Evolutionary conservation across 1,140 invertebrate species (phyloP).

Genomic region (Antheraea mylitta): DNA sequence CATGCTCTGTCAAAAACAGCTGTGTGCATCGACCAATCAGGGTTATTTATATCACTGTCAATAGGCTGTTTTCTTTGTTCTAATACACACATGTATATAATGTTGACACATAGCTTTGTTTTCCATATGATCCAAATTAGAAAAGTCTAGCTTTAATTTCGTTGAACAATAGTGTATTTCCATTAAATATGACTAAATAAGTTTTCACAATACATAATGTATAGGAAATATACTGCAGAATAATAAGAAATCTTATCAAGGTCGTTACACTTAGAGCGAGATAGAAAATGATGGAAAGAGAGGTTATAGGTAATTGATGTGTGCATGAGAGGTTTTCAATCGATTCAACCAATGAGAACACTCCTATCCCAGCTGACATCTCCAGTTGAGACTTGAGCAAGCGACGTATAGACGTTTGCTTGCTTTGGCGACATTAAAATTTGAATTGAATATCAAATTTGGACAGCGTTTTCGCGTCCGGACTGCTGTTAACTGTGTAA

Average conservation of each 20-base stretch:
- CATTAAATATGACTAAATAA: neutral
- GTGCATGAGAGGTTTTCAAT: slow-evolving; percentile 56
- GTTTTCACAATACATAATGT: neutral
- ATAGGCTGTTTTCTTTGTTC: slow-evolving; percentile 43
- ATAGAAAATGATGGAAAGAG: slow-evolving; percentile 36
- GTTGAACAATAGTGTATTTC: neutral
- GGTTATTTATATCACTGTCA: slow-evolving; percentile 42
- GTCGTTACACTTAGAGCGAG: slow-evolving; percentile 45
- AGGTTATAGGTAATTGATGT: slow-evolving; percentile 39
- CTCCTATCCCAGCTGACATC: slow-evolving; percentile 64
- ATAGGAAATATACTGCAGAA: slow-evolving; percentile 15
- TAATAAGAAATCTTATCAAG: slow-evolving; percentile 38
- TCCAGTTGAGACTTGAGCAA: slow-evolving; percentile 58
- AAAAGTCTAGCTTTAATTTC: slow-evolving; percentile 21
- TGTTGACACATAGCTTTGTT: slow-evolving; percentile 65
- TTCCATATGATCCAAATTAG: slow-evolving; percentile 59
- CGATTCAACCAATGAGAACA: slow-evolving; percentile 69
- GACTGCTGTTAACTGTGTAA: slow-evolving; percentile 65
- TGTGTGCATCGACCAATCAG: slow-evolving; percentile 57
- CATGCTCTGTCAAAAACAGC: slow-evolving; percentile 67
- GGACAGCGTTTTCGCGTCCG: slow-evolving; percentile 61
- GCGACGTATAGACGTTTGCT: slow-evolving; percentile 45
- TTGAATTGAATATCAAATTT: slow-evolving; percentile 47
- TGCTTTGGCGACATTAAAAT: slow-evolving; percentile 28
- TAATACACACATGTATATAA: slow-evolving; percentile 37